Evolutionary conservation across 1,140 invertebrate species (phyloP).

Genomic region (Dreissena rostriformis): DNA sequence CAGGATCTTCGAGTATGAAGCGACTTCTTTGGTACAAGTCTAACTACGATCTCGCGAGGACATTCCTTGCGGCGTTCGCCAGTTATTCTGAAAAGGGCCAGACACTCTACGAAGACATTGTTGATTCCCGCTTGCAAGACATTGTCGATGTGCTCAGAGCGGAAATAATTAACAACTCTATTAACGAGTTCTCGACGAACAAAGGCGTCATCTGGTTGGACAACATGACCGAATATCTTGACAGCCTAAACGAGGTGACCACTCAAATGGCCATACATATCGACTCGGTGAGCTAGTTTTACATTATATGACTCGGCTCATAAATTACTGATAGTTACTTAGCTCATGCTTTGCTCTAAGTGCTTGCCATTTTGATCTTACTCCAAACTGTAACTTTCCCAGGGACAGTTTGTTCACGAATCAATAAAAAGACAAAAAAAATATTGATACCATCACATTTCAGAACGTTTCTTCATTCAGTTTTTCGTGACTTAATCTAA

Average conservation of each 20-base stretch:
- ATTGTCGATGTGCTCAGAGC: not conserved
- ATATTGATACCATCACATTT: too few relatives aligned
- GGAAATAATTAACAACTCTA: slow-evolving; percentile 11
- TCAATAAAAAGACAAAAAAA: too few relatives aligned
- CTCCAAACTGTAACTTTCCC: too few relatives aligned
- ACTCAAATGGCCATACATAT: slow-evolving; percentile 17
- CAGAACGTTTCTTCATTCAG: too few relatives aligned
- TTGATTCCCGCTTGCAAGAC: not conserved
- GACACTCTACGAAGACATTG: not conserved
- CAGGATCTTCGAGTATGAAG: not conserved
- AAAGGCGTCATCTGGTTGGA: slow-evolving; percentile 19
- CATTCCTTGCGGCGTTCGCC: slow-evolving; percentile 1
- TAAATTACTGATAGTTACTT: too few relatives aligned
- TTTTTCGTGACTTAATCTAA: too few relatives aligned
- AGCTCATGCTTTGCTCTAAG: too few relatives aligned
- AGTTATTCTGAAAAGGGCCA: slow-evolving; percentile 7
- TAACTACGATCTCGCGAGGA: slow-evolving; percentile 2
- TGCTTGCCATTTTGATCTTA: too few relatives aligned
- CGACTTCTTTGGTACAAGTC: slow-evolving; percentile 28
- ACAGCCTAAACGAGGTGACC: slow-evolving; percentile 6
- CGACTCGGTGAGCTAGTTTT: slow-evolving; percentile 4
- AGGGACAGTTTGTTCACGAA: too few relatives aligned
- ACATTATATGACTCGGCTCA: too few relatives aligned
- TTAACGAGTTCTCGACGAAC: not conserved
- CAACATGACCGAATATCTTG: slow-evolving; percentile 45